A percentile compares a stretch with the other conserved stretches of the same genome.
Evolutionary conservation across 1,140 invertebrate genomes (phyloP).

Genomic region (Calephelis nemesis): DNA sequence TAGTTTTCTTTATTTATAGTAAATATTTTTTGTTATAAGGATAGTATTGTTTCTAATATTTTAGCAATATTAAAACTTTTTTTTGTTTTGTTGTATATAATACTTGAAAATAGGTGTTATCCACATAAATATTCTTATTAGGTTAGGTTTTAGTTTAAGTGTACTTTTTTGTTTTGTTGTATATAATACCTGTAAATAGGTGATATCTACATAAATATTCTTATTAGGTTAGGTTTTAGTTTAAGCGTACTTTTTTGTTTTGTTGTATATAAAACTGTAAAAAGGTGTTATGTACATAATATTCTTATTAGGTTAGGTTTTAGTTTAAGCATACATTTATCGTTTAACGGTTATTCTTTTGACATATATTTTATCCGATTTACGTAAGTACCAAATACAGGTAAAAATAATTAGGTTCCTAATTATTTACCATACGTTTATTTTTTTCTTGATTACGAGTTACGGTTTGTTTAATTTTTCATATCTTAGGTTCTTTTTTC

Average conservation of each 20-base stretch:
- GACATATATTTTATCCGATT: slow-evolving; percentile 17
- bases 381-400: slow-evolving; percentile 22
- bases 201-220: slow-evolving; percentile 23
- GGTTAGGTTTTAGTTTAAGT: slow-evolving; percentile 22
- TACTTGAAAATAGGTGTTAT: slow-evolving; percentile 18
- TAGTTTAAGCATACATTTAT: slow-evolving; percentile 23
- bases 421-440: slow-evolving; percentile 1
- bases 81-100: slow-evolving; percentile 10
- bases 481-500: too few relatives aligned
- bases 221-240: slow-evolving; percentile 24
- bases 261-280: slow-evolving; percentile 8
- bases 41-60: slow-evolving; percentile 6
- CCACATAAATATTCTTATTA: slow-evolving; percentile 23
- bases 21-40: background rate
- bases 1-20: too few relatives aligned
- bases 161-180: slow-evolving; percentile 11
- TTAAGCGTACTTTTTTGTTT: slow-evolving; percentile 18
- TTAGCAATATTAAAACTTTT: slow-evolving; percentile 6
- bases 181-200: slow-evolving; percentile 16
- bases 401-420: background rate
- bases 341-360: slow-evolving; percentile 14
- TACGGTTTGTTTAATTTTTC: too few relatives aligned
- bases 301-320: slow-evolving; percentile 25
- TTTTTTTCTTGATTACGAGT: too few relatives aligned
- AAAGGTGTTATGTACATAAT: slow-evolving; percentile 22